phyloP scores from a whole-genome alignment of 2,113 vertebrate genomes.

The Pheucticus melanocephalus region DNA sequence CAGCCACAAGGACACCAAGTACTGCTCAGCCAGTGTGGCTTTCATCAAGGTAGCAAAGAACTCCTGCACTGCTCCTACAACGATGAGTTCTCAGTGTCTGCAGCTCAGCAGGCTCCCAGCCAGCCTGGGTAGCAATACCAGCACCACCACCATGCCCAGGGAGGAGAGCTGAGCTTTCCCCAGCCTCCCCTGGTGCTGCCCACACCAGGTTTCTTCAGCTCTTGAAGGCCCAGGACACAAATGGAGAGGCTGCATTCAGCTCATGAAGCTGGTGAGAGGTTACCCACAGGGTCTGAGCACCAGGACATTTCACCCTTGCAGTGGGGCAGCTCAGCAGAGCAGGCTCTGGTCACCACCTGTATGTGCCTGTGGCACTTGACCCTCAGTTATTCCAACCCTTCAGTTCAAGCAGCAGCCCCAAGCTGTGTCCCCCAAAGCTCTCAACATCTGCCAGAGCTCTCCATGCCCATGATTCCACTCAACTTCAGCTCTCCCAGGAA shows the following conservation, averaged over 20 bases:
- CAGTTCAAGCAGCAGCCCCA: neutral
- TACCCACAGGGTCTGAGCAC: neutral
- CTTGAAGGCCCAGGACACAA: neutral
- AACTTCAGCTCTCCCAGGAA: neutral
- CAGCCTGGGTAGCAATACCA: no score
- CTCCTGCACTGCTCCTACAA: neutral
- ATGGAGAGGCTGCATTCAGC: neutral
- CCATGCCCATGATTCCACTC: neutral
- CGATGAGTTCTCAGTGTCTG: rapidly evolving
- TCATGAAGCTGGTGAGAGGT: neutral
- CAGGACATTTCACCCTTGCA: neutral
- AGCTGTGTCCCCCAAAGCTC: neutral
- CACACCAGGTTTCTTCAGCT: neutral
- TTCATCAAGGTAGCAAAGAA: neutral
- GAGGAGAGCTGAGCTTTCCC: neutral
- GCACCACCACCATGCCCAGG: rapidly evolving
- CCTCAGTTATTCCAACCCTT: neutral
- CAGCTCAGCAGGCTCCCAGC: neutral
- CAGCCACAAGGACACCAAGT: neutral
- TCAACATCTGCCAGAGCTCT: neutral
- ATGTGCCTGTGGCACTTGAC: neutral
- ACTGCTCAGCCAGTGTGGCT: neutral
- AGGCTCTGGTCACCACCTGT: neutral
- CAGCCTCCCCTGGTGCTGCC: neutral
- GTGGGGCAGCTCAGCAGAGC: neutral